Conservation (phyloP, 2,113 vertebrate species). For the Gavia stellata region DNA sequence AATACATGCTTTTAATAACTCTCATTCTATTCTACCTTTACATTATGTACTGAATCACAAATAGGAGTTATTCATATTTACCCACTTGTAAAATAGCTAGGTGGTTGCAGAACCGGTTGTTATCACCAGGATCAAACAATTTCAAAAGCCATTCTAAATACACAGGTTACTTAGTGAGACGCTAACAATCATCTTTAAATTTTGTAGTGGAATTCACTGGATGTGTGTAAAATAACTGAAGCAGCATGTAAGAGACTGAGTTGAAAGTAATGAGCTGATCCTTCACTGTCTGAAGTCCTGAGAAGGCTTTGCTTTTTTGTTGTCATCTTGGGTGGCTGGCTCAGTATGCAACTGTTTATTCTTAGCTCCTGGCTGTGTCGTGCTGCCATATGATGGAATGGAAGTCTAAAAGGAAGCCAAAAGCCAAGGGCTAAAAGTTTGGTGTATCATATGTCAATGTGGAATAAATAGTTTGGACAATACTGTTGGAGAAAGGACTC, state of each 20-base stretch:
- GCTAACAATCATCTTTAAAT: not conserved
- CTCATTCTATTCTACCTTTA: not conserved
- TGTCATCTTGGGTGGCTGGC: not conserved
- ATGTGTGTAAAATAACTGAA: not conserved
- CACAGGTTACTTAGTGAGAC: not conserved
- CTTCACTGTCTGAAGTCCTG: not conserved
- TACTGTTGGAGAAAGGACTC: not conserved
- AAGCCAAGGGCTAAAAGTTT: not conserved
- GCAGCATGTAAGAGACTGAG: not conserved
- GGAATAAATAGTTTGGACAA: not conserved
- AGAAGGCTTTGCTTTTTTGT: not conserved
- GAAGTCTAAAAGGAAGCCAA: not conserved
- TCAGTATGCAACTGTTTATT: not conserved
- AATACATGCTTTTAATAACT: not conserved
- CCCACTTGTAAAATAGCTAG: not conserved
- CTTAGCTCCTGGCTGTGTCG: not conserved
- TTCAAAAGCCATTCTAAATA: not conserved
- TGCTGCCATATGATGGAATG: not conserved
- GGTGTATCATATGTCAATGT: not conserved
- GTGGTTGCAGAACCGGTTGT: not conserved
- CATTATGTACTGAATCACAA: not conserved
- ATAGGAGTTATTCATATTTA: not conserved
- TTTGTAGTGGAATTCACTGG: not conserved
- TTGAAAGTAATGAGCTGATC: not conserved
- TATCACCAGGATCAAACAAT: accelerated